Evolutionary conservation across 2,797 vertebrate genomes (phyloP), one percentile per base, ranked within the genome.

Genomic region (Anguilla pacifica): DNA sequence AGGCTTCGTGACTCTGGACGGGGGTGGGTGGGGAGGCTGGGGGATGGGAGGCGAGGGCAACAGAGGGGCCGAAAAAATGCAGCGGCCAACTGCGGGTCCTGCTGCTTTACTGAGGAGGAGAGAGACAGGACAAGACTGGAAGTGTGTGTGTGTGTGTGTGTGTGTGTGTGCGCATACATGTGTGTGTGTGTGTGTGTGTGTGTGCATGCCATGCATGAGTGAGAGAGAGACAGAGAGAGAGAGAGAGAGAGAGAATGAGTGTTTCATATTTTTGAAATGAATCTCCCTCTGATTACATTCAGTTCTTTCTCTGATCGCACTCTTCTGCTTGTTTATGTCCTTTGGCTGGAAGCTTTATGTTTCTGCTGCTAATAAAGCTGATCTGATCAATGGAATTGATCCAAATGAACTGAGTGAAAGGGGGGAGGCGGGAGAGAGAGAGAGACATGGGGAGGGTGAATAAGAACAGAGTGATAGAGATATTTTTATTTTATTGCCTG

Each of bases 91-190:
- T 46, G 74, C 74, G 22, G 13, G 70, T 74, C 11, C 28, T 74
- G 17, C 77, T 7, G 77, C 77, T 81, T 46, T 49, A 25, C 77
- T 46, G 22, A 82, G 7, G 6, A 22, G 5, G 46, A 7, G 39
- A 51, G 39, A 82, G 79, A 49, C 43, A 19, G 19, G 22, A 5
- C 9, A 39, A 39, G 77, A 25, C 4, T 35, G 72, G 31, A 35
- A 13, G 19, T 17, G 31, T 35, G 31, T 74, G 72, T 74, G 31
- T 74, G 72, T 74, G 28, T 39, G 28, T 74, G 72, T 74, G 72
- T 35, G 72, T 74, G 35, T 46, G 74, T 77, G 74, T 77, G 31
- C n/a, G n/a, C n/a, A n/a, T n/a, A n/a, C n/a, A n/a, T n/a, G 74
- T 77, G 74, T 77, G 31, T 43, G 11, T 77, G 74, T 39, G 35